Base-by-base conservation (phyloP, 2,888 invertebrate species). In the Hypena proboscidalis region DNA sequence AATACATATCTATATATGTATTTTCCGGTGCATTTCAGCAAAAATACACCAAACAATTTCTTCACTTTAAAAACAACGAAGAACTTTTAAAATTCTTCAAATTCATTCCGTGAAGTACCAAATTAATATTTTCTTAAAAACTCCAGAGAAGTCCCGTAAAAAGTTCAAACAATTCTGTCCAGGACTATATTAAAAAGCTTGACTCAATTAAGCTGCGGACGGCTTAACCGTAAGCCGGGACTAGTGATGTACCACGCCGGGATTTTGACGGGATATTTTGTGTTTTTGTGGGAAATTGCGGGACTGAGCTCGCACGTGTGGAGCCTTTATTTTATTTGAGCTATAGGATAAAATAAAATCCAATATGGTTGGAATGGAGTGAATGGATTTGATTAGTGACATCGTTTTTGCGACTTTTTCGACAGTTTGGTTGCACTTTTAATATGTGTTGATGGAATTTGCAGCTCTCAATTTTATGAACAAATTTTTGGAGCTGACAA, bases 161-260 rank as follows among this genome's bases (percentile, higher is more conserved):
- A 60, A 61, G 48, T 55, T 55, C 49, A 50, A 47, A 53, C 58
- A 64, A 53, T 52, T 52, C 49, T 53, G 55, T 59, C 42, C 39
- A 45, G 49, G 55, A 60, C 63, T 70, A 57, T 58, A 71, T 68
- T 69, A 70, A 62, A 63, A 55, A 50, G 55, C 55, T 59, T 46
- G 46, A 60, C 48, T 63, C 65, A 71, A 72, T 72, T 70, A 71
- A 68, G 55, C 55, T 51, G 41, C 37, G 50, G 47, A 62, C 52
- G 60, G 70, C 65, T 73, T 66, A 67, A 42, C 47, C 32, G 13
- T 57, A 54, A 60, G 53, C 63, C 46, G 40, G 34, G 46, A 40
- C 47, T 56, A 62, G 63, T 56, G 63, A 33, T 61, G 63, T 52
- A 31, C 33, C 30, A 38, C 10, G 17, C 44, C 44, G 52, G 52